Conservation (phyloP, 2,888 invertebrate species). For the Aporophyla nigra region DNA sequence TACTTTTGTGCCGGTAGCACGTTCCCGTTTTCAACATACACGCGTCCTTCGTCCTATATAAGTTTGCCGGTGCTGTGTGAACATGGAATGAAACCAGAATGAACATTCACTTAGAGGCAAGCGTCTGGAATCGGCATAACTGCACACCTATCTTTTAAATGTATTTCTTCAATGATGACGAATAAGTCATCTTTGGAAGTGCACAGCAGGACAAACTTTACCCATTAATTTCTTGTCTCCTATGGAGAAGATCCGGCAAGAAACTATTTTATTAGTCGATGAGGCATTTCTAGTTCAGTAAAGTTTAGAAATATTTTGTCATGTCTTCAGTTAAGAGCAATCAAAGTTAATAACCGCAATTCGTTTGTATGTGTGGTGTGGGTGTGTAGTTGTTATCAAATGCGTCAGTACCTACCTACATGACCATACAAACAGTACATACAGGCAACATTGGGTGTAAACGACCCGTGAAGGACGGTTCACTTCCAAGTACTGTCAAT, state of each 20-base stretch:
- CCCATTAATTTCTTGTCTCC: neutral
- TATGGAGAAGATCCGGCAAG: neutral
- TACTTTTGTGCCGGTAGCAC: too few relatives aligned
- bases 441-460: constrained; percentile 47
- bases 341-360: constrained; percentile 21
- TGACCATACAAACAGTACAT: constrained; percentile 25
- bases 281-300: neutral
- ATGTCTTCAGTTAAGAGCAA: neutral
- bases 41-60: too few relatives aligned
- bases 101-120: too few relatives aligned
- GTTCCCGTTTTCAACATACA: too few relatives aligned
- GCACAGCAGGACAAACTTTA: too few relatives aligned
- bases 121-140: too few relatives aligned
- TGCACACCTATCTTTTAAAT: neutral
- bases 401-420: constrained; percentile 48
- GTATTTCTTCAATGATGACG: neutral
- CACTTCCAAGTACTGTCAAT: constrained; percentile 52
- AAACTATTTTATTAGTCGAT: neutral
- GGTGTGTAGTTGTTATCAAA: constrained; percentile 51
- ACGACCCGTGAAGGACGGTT: constrained; percentile 67
- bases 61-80: too few relatives aligned
- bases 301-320: neutral
- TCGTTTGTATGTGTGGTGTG: neutral
- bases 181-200: neutral
- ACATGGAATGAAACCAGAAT: too few relatives aligned